These are phyloP conservation scores for Enteromius viviparus DNA, from an alignment of 2,797 vertebrate species.

Conservation along the genomic window DNA sequence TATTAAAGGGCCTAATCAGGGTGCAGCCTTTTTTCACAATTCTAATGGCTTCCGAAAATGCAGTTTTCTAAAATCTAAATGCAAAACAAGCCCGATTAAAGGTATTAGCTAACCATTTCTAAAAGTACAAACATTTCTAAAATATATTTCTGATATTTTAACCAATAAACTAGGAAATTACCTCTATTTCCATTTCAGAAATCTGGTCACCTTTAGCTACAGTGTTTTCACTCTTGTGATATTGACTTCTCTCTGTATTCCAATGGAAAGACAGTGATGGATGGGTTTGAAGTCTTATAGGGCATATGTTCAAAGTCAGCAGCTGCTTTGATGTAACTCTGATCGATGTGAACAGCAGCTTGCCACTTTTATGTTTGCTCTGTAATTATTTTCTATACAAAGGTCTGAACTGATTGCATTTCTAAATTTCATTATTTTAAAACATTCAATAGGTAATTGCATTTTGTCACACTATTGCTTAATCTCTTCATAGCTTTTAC, in stretches of 20 bases:
- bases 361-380: background rate
- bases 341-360: background rate
- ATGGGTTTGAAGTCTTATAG: conserved; percentile 12
- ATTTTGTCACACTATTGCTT: background rate
- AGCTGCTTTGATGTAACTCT: conserved; percentile 11
- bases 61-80: background rate
- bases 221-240: conserved; percentile 14
- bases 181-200: background rate
- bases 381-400: background rate
- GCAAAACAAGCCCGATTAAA: background rate
- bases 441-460: background rate
- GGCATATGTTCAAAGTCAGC: conserved; percentile 39
- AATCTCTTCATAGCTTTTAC: background rate
- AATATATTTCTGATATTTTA: background rate
- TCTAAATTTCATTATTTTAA: background rate
- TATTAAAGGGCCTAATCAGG: background rate
- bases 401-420: conserved; percentile 2
- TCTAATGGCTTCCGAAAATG: background rate
- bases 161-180: background rate
- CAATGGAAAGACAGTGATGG: conserved; percentile 34
- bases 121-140: background rate
- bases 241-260: conserved; percentile 22
- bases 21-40: background rate
- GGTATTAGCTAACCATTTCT: background rate
- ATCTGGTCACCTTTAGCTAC: conserved; percentile 1